Evolutionary conservation across 2,888 invertebrate genomes (phyloP).

Genomic region (Sinelater perroti): DNA sequence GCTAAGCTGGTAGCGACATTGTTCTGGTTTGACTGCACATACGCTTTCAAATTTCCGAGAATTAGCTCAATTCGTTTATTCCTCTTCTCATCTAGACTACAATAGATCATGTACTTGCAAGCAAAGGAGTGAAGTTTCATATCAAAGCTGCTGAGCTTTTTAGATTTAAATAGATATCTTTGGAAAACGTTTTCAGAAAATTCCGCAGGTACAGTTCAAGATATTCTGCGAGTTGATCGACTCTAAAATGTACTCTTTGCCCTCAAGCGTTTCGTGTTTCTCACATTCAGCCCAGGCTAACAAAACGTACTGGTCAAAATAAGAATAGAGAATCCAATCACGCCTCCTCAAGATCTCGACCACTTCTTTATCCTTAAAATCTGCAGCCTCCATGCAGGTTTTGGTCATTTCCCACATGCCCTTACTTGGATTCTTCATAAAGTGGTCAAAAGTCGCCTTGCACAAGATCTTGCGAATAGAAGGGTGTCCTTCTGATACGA

Average conservation of each 20-base stretch:
- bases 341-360: neutral
- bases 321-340: constrained; percentile 1
- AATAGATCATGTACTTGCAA: neutral
- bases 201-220: neutral
- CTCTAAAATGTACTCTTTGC: neutral
- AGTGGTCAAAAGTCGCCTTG: constrained; percentile 16
- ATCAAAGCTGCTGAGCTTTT: neutral
- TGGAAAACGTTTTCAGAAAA: neutral
- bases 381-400: neutral
- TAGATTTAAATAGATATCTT: neutral
- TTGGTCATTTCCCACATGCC: constrained; percentile 5
- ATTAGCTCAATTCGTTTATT: neutral
- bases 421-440: constrained; percentile 17
- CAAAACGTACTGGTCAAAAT: constrained; percentile 3
- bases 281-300: constrained; percentile 15
- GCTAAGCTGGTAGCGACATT: neutral
- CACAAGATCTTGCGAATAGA: constrained; percentile 7
- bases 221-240: constrained; percentile 1
- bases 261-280: neutral
- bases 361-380: constrained; percentile 19
- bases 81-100: neutral
- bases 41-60: neutral
- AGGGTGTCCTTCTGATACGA: neutral
- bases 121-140: neutral
- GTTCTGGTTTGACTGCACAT: neutral